Conservation (phyloP, 2,797 vertebrate genomes). For the Mus minutoides region DNA sequence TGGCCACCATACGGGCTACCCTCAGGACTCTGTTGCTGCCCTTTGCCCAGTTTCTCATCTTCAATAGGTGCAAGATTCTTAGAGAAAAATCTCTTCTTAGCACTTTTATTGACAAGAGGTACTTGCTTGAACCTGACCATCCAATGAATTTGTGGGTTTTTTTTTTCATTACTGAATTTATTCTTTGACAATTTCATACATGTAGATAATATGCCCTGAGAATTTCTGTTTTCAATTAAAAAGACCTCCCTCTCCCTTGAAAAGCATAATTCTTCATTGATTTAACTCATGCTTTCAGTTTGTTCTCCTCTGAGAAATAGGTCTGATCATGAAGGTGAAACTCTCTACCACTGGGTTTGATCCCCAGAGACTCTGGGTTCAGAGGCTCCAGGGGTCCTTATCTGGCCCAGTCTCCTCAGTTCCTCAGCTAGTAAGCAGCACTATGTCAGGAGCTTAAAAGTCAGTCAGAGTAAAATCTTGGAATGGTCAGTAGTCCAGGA, state of each 20-base stretch:
- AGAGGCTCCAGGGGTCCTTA: slow-evolving; percentile 30
- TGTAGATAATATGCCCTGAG: not conserved
- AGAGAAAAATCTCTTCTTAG: slow-evolving; percentile 64
- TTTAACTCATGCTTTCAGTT: slow-evolving; percentile 30
- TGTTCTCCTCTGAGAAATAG: slow-evolving; percentile 27
- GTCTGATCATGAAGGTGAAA: not conserved
- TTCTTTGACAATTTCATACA: not conserved
- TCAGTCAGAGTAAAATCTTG: slow-evolving; percentile 42
- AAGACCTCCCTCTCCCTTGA: not conserved
- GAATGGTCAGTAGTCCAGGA: not conserved
- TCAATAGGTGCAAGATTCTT: slow-evolving; percentile 59
- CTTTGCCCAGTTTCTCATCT: not conserved
- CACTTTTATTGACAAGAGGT: slow-evolving; percentile 72
- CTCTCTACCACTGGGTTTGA: not conserved
- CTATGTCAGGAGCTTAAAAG: slow-evolving; percentile 63
- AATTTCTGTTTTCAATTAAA: slow-evolving; percentile 31
- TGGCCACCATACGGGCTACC: not conserved
- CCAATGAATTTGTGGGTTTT: not conserved
- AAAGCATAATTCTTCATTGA: slow-evolving; percentile 44
- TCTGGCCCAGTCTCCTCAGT: slow-evolving; percentile 1
- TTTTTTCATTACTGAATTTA: not conserved
- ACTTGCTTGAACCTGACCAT: slow-evolving; percentile 62
- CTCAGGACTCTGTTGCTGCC: not conserved
- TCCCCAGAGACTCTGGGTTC: not conserved
- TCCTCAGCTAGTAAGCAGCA: not conserved